phyloP scores from a whole-genome alignment of 35 echinoderm and acorn worm genomes.

The Diadema setosum region DNA sequence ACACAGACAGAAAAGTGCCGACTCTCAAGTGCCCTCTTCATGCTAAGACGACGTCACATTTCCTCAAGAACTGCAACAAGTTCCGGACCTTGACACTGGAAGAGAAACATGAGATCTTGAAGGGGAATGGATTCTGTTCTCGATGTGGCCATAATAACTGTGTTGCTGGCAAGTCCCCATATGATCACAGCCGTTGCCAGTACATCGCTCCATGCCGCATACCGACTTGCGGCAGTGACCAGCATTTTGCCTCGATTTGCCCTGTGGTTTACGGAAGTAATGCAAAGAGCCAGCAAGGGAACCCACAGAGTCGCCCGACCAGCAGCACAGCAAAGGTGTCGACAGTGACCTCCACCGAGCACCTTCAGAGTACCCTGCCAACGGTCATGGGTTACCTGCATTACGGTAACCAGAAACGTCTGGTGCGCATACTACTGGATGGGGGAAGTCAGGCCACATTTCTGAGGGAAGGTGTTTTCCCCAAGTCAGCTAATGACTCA shows the following conservation, averaged over 20 bases:
- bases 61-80: slow-evolving; percentile 65
- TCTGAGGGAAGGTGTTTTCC: slow-evolving; percentile 59
- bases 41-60: slow-evolving; percentile 30
- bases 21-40: slow-evolving; percentile 51
- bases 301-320: slow-evolving; percentile 3
- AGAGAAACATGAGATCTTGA: slow-evolving; percentile 72
- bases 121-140: slow-evolving; percentile 43
- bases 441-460: slow-evolving; percentile 70
- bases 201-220: slow-evolving; percentile 56
- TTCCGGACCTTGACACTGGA: slow-evolving; percentile 40
- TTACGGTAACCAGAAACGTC: slow-evolving; percentile 19
- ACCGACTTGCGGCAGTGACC: slow-evolving; percentile 33
- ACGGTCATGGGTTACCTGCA: slow-evolving; percentile 51
- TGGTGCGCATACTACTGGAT: slow-evolving; percentile 71
- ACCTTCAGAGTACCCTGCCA: slow-evolving; percentile 47
- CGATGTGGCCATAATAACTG: slow-evolving; percentile 81
- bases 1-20: neutral
- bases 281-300: neutral
- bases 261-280: slow-evolving; percentile 45
- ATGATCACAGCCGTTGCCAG: slow-evolving; percentile 57
- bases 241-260: slow-evolving; percentile 65
- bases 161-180: slow-evolving; percentile 58
- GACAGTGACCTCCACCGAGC: neutral
- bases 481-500: slow-evolving; percentile 30
- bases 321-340: slow-evolving; percentile 10